Evolutionary conservation across 2,888 invertebrate genomes (phyloP), one percentile per base, ranked within the genome.

Genomic region (Griposia aprilina): DNA sequence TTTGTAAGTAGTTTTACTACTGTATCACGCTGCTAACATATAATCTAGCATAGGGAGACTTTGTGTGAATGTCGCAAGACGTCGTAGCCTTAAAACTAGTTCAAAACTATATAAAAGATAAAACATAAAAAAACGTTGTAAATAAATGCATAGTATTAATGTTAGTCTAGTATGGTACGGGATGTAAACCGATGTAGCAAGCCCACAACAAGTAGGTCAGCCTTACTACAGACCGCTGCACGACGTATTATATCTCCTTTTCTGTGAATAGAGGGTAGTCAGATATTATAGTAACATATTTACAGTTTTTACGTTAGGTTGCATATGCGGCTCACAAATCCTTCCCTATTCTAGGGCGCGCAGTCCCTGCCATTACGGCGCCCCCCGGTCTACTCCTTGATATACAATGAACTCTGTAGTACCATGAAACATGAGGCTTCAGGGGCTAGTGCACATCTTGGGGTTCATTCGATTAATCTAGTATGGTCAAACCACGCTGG

Each of bases 1-100:
- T 84, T 92, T 91, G 81, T 89, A 88, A 86, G 78, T 86, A 86
- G 77, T 78, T 74, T 78, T 81, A 79, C 76, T 85, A 80, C 72
- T 83, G 45, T 84, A 81, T 91, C 93, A 94, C 94, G 94, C 95
- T 93, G 92, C 93, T 94, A 94, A 94, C 92, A 90, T 92, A 86
- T 87, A 80, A 89, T 85, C 76, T 94, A 93, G 92, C 83, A 91
- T 94, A 94, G 92, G 87, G 90, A 90, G 92, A 94, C 91, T 92
- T 90, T 92, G 94, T 95, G 95, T 95, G 95, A 93, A 94, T 95
- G 94, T 95, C 94, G 91, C 90, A 92, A 94, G 94, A 95, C 93
- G 93, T 95, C 94, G 96, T 96, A 97, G 97, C 96, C 96, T 97
- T 97, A 97, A 94, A 95, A 95, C 95, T 97, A 96, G 97, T 97